These are phyloP conservation scores for Phengaris alcon DNA, from an alignment of 2,888 invertebrate species.

Conservation along the genomic window DNA sequence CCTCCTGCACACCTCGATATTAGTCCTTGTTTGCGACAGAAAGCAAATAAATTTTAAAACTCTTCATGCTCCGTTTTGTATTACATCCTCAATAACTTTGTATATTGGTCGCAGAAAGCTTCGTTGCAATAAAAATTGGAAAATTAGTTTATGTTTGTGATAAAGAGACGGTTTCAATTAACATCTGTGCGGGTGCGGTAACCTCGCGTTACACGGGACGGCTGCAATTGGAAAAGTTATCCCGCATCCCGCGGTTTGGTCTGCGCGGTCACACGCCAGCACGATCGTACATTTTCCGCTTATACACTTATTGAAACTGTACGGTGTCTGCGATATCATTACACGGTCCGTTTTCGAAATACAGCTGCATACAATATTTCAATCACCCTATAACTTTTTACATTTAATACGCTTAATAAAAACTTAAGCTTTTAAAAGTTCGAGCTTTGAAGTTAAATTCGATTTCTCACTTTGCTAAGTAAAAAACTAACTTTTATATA, in stretches of 20 bases:
- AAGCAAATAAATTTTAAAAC: no score
- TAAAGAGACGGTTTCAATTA: background rate
- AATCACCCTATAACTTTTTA: background rate
- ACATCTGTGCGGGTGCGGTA: no score
- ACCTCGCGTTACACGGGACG: background rate
- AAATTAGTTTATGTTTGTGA: background rate
- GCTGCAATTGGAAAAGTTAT: slow-evolving; percentile 17
- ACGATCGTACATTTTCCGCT: background rate
- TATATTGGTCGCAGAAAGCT: background rate
- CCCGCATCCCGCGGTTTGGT: background rate
- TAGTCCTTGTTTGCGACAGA: no score
- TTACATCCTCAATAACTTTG: no score
- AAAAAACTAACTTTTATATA: background rate
- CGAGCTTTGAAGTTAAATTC: slow-evolving; percentile 1
- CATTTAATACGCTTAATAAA: slow-evolving; percentile 7
- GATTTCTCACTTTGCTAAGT: slow-evolving; percentile 4
- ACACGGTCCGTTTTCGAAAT: background rate
- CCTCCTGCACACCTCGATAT: no score
- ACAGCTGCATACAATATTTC: background rate
- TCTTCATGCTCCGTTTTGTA: no score
- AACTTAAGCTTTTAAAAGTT: slow-evolving; percentile 12
- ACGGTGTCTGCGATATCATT: background rate
- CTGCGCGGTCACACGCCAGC: background rate
- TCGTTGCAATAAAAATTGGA: background rate
- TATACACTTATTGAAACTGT: background rate